Conservation (phyloP, 1,140 invertebrate species). For the Polypedilum vanderplanki region DNA sequence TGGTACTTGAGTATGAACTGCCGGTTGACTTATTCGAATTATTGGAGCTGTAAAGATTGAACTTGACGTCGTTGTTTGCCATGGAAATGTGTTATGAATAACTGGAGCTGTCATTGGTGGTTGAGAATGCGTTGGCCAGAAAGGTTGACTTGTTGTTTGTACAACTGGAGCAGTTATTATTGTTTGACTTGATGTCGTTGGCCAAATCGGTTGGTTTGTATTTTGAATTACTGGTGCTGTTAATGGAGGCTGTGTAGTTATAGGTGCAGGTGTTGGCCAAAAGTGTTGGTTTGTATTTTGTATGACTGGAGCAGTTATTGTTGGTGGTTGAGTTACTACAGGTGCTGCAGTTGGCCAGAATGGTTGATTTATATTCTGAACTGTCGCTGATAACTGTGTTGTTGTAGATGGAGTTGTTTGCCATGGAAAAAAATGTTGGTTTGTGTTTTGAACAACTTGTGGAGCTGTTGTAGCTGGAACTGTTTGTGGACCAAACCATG, state of each 20-base stretch:
- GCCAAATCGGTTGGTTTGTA: background rate
- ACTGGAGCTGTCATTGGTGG: background rate
- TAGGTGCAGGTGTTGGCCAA: background rate
- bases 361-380: slow-evolving; percentile 6
- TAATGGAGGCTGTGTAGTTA: background rate
- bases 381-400: background rate
- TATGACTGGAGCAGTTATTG: background rate
- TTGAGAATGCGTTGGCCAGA: background rate
- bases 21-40: background rate
- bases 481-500: background rate
- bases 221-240: background rate
- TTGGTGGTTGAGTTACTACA: background rate
- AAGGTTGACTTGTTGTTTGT: background rate
- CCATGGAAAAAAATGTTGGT: background rate
- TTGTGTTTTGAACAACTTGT: background rate
- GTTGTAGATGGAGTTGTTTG: background rate
- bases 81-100: background rate
- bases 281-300: background rate
- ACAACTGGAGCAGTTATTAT: background rate
- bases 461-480: background rate
- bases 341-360: background rate
- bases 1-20: background rate
- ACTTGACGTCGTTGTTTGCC: background rate
- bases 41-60: background rate
- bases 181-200: background rate